phyloP scores from a whole-genome alignment of 2,888 invertebrate genomes.

The Ornithoptera alexandrae region DNA sequence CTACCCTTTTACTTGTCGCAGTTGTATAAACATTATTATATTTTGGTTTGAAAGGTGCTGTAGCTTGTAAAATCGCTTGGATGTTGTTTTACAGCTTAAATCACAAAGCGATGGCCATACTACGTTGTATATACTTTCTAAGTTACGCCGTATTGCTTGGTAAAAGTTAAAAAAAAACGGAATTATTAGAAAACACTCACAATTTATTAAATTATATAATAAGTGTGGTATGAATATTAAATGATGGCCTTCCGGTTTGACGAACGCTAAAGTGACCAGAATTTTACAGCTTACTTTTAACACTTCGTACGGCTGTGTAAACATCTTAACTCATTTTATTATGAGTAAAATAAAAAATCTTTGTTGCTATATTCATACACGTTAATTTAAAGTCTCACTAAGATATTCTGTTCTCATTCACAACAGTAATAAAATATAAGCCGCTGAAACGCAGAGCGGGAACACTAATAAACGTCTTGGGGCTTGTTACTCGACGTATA shows the following conservation, averaged over 20 bases:
- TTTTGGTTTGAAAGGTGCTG: neutral
- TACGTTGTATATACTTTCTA: no score
- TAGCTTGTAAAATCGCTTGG: neutral
- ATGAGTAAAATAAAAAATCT: neutral
- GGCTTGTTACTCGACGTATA: slow-evolving; percentile 29
- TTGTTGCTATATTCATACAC: neutral
- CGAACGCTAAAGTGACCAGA: neutral
- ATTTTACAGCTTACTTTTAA: neutral
- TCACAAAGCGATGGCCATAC: no score
- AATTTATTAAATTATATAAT: no score
- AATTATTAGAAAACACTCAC: no score
- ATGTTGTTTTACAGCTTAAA: no score
- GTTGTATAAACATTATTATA: neutral
- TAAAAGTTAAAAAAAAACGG: no score
- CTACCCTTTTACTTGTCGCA: no score
- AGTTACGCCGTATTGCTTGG: no score
- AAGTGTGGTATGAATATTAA: no score
- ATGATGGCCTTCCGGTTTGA: no score
- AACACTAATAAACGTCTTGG: slow-evolving; percentile 30
- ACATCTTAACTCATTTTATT: neutral
- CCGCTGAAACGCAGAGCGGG: slow-evolving; percentile 26
- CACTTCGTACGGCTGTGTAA: neutral
- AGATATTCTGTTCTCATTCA: slow-evolving; percentile 27
- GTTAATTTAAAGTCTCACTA: slow-evolving; percentile 19
- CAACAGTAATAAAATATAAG: slow-evolving; percentile 31